Evolutionary conservation across 1,140 invertebrate genomes (phyloP), one percentile per base, ranked within the genome.

Genomic region (Stenopsyche tienmushanensis): DNA sequence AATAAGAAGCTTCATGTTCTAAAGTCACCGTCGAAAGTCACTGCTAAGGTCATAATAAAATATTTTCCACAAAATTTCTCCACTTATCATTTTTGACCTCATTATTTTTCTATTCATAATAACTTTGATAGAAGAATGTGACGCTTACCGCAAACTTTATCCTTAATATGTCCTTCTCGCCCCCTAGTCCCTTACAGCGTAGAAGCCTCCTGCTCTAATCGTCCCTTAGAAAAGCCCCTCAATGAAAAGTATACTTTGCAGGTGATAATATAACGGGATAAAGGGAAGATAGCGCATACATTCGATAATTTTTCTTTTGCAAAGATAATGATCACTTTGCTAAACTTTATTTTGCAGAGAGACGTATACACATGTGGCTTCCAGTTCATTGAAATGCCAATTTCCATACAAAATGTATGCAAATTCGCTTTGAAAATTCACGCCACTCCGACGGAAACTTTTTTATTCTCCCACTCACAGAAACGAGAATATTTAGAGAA

Each of bases 341-440:
- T 15, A 18, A 47, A 47, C 44, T 47, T 47, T 47, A 47, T 47
- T 47, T 20, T 7, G 13, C 29, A 34, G 5, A 7, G 5, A 15
- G 5, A 20, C 44, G 17, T 15, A 47, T 20, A 47, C 44, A 47
- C 44, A 47, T 20, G 29, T 13, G 29, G 17, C 44, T 47, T 47
- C 55, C 57, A 41, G 39, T 41, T 60, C 57, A 60, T 60, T 60
- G 57, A 60, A 60, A 47, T 47, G 57, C 57, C 57, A 47, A 60
- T 60, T 60, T 60, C 57, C 57, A 60, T 47, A 47, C 24, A 60
- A 60, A 60, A 60, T 60, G 57, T 60, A 60, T 60, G 57, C 57
- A 60, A 49, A 60, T 60, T 60, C 42, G 57, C 44, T 60, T 60
- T 60, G 57, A 60, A 60, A 60, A 60, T 60, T 60, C 57, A 60